These are phyloP conservation scores for Drosophila mulleri DNA, from an alignment of 2,888 invertebrate species.

Conservation along the genomic window DNA sequence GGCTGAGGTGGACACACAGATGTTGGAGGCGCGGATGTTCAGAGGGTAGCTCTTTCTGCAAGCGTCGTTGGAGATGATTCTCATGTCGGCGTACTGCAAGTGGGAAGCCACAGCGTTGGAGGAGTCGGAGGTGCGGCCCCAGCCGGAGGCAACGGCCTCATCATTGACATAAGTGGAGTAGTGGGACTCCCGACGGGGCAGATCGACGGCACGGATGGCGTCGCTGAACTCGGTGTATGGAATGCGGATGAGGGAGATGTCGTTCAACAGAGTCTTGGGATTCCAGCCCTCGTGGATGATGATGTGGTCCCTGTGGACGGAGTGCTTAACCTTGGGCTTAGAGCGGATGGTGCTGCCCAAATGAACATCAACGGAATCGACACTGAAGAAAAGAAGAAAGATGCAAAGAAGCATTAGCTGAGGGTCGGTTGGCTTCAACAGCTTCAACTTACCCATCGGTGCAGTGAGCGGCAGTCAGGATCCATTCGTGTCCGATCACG, in stretches of 20 bases:
- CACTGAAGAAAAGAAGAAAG: slow-evolving; percentile 26
- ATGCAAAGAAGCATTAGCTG: not conserved
- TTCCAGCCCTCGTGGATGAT: slow-evolving; percentile 68
- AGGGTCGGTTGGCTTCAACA: not conserved
- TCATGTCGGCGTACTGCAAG: slow-evolving; percentile 65
- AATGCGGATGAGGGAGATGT: slow-evolving; percentile 72
- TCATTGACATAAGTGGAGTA: slow-evolving; percentile 61
- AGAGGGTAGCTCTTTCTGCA: slow-evolving; percentile 61
- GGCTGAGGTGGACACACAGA: slow-evolving; percentile 64
- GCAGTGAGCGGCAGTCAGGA: slow-evolving; percentile 83
- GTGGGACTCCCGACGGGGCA: slow-evolving; percentile 56
- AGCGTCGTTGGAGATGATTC: slow-evolving; percentile 58
- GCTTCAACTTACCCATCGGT: slow-evolving; percentile 59
- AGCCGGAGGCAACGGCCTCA: slow-evolving; percentile 76
- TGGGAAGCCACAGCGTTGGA: slow-evolving; percentile 51
- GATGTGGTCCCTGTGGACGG: slow-evolving; percentile 46
- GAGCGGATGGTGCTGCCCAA: slow-evolving; percentile 63
- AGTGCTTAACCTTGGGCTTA: slow-evolving; percentile 46
- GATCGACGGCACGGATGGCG: slow-evolving; percentile 59
- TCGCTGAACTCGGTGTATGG: slow-evolving; percentile 49
- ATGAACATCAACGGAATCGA: slow-evolving; percentile 56
- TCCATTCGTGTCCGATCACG: slow-evolving; percentile 70
- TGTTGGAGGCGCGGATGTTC: slow-evolving; percentile 55
- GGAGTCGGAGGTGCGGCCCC: slow-evolving; percentile 74
- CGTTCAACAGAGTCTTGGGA: slow-evolving; percentile 62